A percentile compares a stretch with the other conserved stretches of the same genome.
Evolutionary conservation across 2,113 vertebrate genomes (phyloP).

Genomic region (Eidolon helvum): DNA sequence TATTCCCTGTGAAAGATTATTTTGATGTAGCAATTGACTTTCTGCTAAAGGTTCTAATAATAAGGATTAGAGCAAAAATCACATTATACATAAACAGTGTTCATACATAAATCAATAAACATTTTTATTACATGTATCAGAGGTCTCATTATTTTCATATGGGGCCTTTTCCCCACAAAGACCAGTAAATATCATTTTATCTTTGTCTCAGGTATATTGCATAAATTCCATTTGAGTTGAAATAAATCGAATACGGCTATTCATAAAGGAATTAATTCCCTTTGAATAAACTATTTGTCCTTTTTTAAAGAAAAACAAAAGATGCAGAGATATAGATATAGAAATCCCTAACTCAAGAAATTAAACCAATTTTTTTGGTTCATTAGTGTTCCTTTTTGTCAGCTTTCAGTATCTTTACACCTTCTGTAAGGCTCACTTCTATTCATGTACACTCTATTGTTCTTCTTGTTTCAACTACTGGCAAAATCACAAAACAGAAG

Average conservation of each 20-base stretch:
- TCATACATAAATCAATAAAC: not conserved
- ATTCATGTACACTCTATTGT: constrained; percentile 78
- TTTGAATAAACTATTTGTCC: constrained; percentile 32
- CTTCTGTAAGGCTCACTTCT: constrained; percentile 68
- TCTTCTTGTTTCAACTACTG: constrained; percentile 72
- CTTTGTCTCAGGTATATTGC: not conserved
- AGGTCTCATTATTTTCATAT: not conserved
- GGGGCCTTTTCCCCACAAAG: not conserved
- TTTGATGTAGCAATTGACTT: not conserved
- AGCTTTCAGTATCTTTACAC: constrained; percentile 77
- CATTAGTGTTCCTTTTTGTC: constrained; percentile 67
- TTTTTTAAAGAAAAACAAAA: constrained; percentile 35
- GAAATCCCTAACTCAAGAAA: constrained; percentile 58
- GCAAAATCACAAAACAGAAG: constrained; percentile 79
- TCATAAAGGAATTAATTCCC: constrained; percentile 12
- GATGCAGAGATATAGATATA: not conserved
- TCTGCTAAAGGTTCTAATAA: not conserved
- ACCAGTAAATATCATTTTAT: not conserved
- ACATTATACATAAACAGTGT: not conserved
- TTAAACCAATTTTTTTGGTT: constrained; percentile 58
- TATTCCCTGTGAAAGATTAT: not conserved
- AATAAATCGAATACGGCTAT: constrained; percentile 6
- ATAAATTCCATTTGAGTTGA: not conserved
- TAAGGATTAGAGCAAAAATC: not conserved
- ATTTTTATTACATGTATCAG: not conserved